These are phyloP conservation scores for Tetraodon nigroviridis DNA, from an alignment of 2,113 vertebrate genomes.

Conservation along the genomic window DNA sequence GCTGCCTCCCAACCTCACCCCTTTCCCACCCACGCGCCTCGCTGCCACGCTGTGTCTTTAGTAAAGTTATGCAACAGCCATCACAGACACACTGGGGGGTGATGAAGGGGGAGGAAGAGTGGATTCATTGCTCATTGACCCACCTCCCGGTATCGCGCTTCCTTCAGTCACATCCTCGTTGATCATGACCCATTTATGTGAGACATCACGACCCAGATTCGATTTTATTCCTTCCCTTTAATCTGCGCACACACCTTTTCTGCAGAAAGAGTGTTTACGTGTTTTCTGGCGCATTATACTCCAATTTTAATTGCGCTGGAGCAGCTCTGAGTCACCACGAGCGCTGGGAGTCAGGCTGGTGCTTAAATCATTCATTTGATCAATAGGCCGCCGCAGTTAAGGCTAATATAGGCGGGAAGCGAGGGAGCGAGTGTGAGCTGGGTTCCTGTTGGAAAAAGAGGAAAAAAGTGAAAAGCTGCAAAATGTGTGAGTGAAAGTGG, in stretches of 20 bases:
- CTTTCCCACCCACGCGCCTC: slow-evolving; percentile 17
- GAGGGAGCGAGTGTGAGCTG: background rate
- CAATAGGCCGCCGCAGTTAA: slow-evolving; percentile 7
- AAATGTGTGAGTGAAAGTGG: slow-evolving; percentile 1
- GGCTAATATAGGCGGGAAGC: slow-evolving; percentile 12
- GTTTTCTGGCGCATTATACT: background rate
- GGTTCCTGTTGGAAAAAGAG: background rate
- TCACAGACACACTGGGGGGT: slow-evolving; percentile 42
- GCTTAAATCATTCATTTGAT: slow-evolving; percentile 22
- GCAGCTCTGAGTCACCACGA: background rate
- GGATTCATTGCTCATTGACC: slow-evolving; percentile 42
- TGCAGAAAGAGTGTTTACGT: no score
- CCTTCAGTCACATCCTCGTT: slow-evolving; percentile 16
- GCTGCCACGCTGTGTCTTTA: slow-evolving; percentile 45
- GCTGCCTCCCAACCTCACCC: slow-evolving; percentile 6
- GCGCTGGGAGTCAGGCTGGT: slow-evolving; percentile 7
- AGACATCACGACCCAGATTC: slow-evolving; percentile 10
- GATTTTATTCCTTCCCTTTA: no score
- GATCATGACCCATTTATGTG: slow-evolving; percentile 43
- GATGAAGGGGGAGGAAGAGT: slow-evolving; percentile 9
- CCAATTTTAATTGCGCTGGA: background rate
- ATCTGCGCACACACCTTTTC: no score
- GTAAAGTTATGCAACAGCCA: slow-evolving; percentile 57
- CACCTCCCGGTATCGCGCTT: slow-evolving; percentile 13
- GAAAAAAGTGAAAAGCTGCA: background rate